These are phyloP conservation scores for Pogonocherus hispidulus DNA, from an alignment of 2,888 invertebrate genomes.

Conservation along the genomic window DNA sequence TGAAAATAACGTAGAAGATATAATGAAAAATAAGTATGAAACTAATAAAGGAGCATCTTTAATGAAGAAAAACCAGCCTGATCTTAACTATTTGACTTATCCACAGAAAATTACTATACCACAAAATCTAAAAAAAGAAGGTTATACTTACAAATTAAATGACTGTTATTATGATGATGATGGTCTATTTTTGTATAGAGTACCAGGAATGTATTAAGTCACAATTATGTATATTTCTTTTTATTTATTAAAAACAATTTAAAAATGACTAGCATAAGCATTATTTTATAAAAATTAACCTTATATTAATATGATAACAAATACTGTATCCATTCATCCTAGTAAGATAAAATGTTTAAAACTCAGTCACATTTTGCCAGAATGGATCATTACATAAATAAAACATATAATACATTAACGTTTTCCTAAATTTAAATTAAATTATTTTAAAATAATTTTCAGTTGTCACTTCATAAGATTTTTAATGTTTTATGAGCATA, in stretches of 20 bases:
- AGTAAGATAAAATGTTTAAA: background rate
- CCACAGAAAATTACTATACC: constrained; percentile 80
- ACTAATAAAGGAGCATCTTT: constrained; percentile 41
- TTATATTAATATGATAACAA: constrained; percentile 53
- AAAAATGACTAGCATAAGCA: constrained; percentile 64
- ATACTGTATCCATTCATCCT: constrained; percentile 34
- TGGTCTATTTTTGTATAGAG: constrained; percentile 84
- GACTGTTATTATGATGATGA: constrained; percentile 87
- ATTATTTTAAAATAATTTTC: no score
- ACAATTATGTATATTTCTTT: constrained; percentile 32
- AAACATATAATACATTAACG: no score
- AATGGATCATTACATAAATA: no score
- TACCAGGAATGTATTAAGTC: constrained; percentile 75
- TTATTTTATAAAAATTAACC: constrained; percentile 34
- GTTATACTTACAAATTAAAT: constrained; percentile 80
- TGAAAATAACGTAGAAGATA: constrained; percentile 36
- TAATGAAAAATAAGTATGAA: constrained; percentile 47
- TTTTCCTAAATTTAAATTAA: no score
- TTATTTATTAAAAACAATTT: constrained; percentile 57
- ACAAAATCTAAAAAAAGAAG: constrained; percentile 73
- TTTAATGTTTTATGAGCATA: no score
- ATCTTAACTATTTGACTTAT: constrained; percentile 66
- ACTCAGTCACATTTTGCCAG: constrained; percentile 16
- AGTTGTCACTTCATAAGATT: no score
- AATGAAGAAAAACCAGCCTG: constrained; percentile 48